These are phyloP conservation scores for Propithecus perrieri DNA, from an alignment of 2,797 vertebrate genomes.

Conservation along the genomic window DNA sequence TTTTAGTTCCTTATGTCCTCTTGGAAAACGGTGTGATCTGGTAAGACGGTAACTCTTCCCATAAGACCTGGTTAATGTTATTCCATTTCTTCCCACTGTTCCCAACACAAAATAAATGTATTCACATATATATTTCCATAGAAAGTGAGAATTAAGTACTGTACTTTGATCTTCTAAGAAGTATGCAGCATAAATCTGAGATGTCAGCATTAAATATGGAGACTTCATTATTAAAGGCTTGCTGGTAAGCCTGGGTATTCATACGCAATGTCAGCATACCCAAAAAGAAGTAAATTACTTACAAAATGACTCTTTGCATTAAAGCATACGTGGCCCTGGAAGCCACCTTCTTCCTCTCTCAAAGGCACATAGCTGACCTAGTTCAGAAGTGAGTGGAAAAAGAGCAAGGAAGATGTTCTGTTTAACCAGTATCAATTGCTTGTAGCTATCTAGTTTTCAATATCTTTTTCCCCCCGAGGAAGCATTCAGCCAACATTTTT, in stretches of 20 bases:
- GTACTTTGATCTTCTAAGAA: not conserved
- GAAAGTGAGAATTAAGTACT: conserved; percentile 39
- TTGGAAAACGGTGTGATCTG: not conserved
- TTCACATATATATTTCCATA: not conserved
- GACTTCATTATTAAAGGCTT: conserved; percentile 18
- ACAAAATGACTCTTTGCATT: conserved; percentile 20
- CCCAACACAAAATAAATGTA: not conserved
- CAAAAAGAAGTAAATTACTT: conserved; percentile 16
- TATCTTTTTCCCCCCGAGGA: conserved; percentile 28
- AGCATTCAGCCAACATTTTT: conserved; percentile 70
- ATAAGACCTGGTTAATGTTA: not conserved
- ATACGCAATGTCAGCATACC: not conserved
- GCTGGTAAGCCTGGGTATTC: not conserved
- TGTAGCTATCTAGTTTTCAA: conserved; percentile 30
- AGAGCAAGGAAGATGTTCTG: conserved; percentile 15
- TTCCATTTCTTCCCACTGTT: conserved; percentile 27
- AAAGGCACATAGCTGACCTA: not conserved
- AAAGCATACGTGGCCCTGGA: conserved; percentile 31
- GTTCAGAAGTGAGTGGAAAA: not conserved
- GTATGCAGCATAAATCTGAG: not conserved
- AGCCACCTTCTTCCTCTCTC: conserved; percentile 31
- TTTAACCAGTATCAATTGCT: not conserved
- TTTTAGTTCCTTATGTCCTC: not conserved
- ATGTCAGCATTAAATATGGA: not conserved
- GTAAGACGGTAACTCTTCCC: not conserved